Evolutionary conservation across 2,113 vertebrate genomes (phyloP).

Genomic region (Alligator mississippiensis): DNA sequence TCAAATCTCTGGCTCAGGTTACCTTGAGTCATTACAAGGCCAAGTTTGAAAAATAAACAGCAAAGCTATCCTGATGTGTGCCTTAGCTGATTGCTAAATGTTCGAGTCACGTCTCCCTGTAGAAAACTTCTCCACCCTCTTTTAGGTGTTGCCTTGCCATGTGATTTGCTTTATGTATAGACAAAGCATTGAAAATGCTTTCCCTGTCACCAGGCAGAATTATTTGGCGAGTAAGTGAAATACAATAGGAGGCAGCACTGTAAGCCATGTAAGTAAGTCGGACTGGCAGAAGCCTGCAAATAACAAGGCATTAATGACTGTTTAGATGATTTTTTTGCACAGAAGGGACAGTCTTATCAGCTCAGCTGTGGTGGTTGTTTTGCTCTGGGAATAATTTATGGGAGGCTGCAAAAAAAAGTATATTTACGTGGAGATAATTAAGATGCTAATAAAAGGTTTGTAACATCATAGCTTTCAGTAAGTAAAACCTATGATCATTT

Average conservation of each 20-base stretch:
- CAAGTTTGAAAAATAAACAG: constrained; percentile 65
- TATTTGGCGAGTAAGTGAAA: constrained; percentile 52
- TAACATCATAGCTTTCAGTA: constrained; percentile 44
- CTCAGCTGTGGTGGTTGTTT: background rate
- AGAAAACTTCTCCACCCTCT: constrained; percentile 77
- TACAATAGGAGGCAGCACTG: constrained; percentile 31
- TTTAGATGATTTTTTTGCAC: constrained; percentile 23
- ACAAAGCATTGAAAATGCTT: constrained; percentile 42
- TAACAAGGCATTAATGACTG: background rate
- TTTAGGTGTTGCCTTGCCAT: constrained; percentile 76
- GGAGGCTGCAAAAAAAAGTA: constrained; percentile 48
- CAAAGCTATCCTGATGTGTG: constrained; percentile 58
- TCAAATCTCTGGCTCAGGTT: background rate
- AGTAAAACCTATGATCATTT: constrained; percentile 31
- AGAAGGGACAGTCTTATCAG: background rate
- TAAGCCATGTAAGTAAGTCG: constrained; percentile 9
- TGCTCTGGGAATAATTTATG: constrained; percentile 22
- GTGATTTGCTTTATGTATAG: constrained; percentile 58
- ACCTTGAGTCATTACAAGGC: constrained; percentile 17
- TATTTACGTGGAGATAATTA: constrained; percentile 8
- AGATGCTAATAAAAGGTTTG: constrained; percentile 59
- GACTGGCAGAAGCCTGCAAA: background rate
- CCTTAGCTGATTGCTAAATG: constrained; percentile 67
- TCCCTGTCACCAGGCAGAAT: constrained; percentile 49
- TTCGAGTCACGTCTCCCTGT: constrained; percentile 72